phyloP scores from a whole-genome alignment of 35 echinoderm and acorn worm genomes.

The Heliocidaris tuberculata region DNA sequence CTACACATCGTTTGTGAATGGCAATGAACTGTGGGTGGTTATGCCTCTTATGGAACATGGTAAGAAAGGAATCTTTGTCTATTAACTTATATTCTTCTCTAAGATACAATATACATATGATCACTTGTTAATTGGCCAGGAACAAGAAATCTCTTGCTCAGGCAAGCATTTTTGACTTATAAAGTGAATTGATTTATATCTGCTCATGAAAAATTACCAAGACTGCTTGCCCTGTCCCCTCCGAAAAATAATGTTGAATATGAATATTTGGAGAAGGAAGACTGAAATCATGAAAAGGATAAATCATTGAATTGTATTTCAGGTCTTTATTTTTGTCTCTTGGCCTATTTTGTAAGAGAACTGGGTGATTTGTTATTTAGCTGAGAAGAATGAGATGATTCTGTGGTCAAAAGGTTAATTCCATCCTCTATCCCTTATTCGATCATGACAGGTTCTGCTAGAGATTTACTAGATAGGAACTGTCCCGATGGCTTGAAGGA shows the following conservation, averaged over 20 bases:
- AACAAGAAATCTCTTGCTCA: neutral
- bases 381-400: no score
- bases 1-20: slow-evolving; percentile 70
- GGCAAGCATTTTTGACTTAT: neutral
- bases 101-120: neutral
- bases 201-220: no score
- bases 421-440: neutral
- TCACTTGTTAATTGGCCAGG: neutral
- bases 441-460: slow-evolving; percentile 66
- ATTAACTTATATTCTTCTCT: slow-evolving; percentile 8
- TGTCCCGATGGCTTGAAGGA: slow-evolving; percentile 92
- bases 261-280: no score
- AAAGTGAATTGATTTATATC: no score
- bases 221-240: no score
- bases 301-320: no score
- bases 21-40: slow-evolving; percentile 92
- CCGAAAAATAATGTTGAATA: no score
- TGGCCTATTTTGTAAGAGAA: no score
- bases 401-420: neutral
- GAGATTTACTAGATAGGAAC: slow-evolving; percentile 79
- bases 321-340: no score
- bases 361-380: no score
- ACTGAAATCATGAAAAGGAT: no score
- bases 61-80: slow-evolving; percentile 15
- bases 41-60: slow-evolving; percentile 96